A percentile compares a stretch with the other conserved stretches of the same genome.
Conservation (phyloP, 2,888 invertebrate genomes). For the Scaptomyza caliginosa region DNA sequence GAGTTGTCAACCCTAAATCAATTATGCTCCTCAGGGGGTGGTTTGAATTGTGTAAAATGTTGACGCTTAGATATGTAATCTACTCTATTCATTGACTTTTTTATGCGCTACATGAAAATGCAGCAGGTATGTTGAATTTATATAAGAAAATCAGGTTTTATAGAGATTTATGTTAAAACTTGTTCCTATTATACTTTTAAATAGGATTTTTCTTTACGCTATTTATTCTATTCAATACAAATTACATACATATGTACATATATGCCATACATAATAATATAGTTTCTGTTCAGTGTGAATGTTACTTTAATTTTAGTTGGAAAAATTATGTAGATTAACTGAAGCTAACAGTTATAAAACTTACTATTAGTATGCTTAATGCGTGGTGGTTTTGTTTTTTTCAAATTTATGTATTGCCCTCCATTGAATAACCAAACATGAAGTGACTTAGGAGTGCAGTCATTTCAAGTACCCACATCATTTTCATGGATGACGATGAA, state of each 20-base stretch:
- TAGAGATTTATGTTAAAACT: too few species aligned
- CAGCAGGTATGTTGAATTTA: conserved; percentile 31
- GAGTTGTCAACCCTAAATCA: conserved; percentile 64
- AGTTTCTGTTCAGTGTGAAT: too few species aligned
- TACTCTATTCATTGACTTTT: conserved; percentile 41
- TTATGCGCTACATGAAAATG: conserved; percentile 35
- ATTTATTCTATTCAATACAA: background rate
- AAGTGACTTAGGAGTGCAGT: conserved; percentile 20
- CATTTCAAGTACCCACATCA: conserved; percentile 58
- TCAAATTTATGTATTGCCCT: conserved; percentile 20
- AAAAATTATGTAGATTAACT: background rate
- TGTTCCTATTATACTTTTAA: background rate
- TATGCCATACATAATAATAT: too few species aligned
- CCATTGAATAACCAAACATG: conserved; percentile 43
- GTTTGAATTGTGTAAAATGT: conserved; percentile 50
- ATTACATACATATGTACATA: too few species aligned
- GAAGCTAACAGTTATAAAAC: background rate
- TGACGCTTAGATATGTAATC: conserved; percentile 48
- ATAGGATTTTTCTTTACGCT: background rate
- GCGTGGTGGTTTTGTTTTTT: conserved; percentile 11
- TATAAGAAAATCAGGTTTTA: too few species aligned
- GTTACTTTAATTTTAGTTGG: conserved; percentile 7
- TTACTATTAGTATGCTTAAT: background rate
- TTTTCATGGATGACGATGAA: conserved; percentile 20
- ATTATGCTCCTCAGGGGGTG: conserved; percentile 47